These are phyloP conservation scores for Halesus radiatus DNA, from an alignment of 1,140 invertebrate species.

Conservation along the genomic window DNA sequence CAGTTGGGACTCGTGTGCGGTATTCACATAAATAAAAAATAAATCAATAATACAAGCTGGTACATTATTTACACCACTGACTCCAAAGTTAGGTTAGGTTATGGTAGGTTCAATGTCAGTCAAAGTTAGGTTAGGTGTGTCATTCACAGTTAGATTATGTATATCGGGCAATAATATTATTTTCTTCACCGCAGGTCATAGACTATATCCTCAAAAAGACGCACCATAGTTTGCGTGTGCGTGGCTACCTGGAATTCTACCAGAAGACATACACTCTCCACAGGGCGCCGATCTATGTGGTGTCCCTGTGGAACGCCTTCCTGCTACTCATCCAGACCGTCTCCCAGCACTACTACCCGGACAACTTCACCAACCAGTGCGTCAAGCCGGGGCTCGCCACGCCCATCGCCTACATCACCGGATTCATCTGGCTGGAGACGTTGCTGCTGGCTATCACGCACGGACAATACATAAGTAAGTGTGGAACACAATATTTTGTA, in stretches of 20 bases:
- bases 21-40: too few relatives aligned
- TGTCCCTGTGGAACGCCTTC: slow-evolving; percentile 75
- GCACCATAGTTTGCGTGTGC: slow-evolving; percentile 73
- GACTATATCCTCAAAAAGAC: slow-evolving; percentile 72
- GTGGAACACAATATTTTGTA: background rate
- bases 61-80: too few relatives aligned
- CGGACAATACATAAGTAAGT: slow-evolving; percentile 53
- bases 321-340: slow-evolving; percentile 73
- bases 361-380: slow-evolving; percentile 74
- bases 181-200: slow-evolving; percentile 63
- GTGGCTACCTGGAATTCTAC: slow-evolving; percentile 79
- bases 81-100: too few relatives aligned
- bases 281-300: slow-evolving; percentile 74
- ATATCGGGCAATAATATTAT: too few relatives aligned
- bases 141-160: too few relatives aligned
- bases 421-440: slow-evolving; percentile 51
- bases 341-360: slow-evolving; percentile 75
- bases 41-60: too few relatives aligned
- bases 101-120: too few relatives aligned
- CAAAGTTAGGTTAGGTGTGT: too few relatives aligned
- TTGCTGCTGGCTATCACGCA: slow-evolving; percentile 45
- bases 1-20: too few relatives aligned
- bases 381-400: slow-evolving; percentile 60
- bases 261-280: slow-evolving; percentile 73
- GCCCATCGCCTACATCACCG: slow-evolving; percentile 49